Percentiles rank a stretch among this genome's conserved stretches.
These are phyloP conservation scores for Vimba vimba DNA, from an alignment of 2,113 vertebrate species.

Conservation along the genomic window DNA sequence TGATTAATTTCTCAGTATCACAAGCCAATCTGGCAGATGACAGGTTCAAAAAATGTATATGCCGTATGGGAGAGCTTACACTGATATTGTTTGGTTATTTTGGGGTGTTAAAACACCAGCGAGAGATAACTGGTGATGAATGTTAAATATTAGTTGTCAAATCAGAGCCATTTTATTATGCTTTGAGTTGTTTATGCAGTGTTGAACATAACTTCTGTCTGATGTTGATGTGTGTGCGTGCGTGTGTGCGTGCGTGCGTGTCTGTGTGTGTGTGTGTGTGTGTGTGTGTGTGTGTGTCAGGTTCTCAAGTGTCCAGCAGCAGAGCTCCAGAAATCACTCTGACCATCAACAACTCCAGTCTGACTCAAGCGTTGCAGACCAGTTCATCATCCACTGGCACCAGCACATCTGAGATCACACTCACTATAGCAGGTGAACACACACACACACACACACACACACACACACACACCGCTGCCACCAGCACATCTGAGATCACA, in stretches of 20 bases:
- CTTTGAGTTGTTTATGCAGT: background rate
- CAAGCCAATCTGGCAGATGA: no score
- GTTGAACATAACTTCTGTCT: background rate
- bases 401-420: constrained; percentile 89
- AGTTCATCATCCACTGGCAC: no score
- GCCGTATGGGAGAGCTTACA: no score
- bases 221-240: background rate
- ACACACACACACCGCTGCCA: background rate
- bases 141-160: background rate
- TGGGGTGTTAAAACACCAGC: background rate
- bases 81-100: no score
- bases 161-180: background rate
- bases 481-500: no score
- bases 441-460: background rate
- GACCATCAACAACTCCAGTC: constrained; percentile 94
- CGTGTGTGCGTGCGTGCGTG: constrained; percentile 10
- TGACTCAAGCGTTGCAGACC: constrained; percentile 87
- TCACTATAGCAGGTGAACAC: constrained; percentile 92
- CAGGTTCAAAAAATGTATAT: no score
- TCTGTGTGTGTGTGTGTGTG: background rate
- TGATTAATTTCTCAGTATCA: no score
- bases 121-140: background rate
- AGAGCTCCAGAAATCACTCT: constrained; percentile 91
- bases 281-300: constrained; percentile 66
- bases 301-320: constrained; percentile 84